Evolutionary conservation across 37 sponge, comb jelly and placozoan species (phyloP), one percentile per base, ranked within the genome.

Genomic region (Oscarella lobularis): DNA sequence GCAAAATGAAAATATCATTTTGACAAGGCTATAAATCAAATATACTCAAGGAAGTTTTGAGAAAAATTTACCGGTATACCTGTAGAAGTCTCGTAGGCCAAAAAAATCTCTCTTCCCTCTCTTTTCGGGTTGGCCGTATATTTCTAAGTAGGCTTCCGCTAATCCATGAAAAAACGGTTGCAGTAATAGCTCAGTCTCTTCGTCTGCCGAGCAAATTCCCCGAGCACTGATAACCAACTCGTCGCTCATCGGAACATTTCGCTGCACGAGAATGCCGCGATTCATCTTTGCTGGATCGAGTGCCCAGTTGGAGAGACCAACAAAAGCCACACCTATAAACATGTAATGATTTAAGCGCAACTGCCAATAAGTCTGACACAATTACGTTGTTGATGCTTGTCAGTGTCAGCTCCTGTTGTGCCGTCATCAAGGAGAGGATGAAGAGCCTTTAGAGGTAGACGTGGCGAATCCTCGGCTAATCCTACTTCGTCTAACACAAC

Each of bases 261-360:
- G 9, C 9, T 48, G 9, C 60, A 48, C 60, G 20, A 48, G 29
- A 5, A 68, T 34, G 31, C 98, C 98, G 75, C 98, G 60, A 76
- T 96, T 96, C 98, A 96, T 96, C 78, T 96, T 96, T 35, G 98
- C 98, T 38, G 98, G 93, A 75, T 96, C 98, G 35, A 96, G 83
- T 1, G 98, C 90, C 98, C 98, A 96, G 81, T 96, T 96, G 31
- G 98, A 96, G 0, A 96, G 90, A 30, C 98, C 98, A 81, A 94
- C 85, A 69, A 94, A 94, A 0, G 91, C 90, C 0, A 94, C 95
- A 72, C 91, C 73, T 41, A 90, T 67, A 60, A 85, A 65, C 77
- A 76, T 38, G 32, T 40, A 55, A 40, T 41, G 35, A 2, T 31
- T 2, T 34, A 33, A 66, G 67, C 33, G 67, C 1, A 66, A 66